Evolutionary conservation across 2,888 invertebrate genomes (phyloP), one percentile per base, ranked within the genome.

Genomic region (Leucophenga maculata): DNA sequence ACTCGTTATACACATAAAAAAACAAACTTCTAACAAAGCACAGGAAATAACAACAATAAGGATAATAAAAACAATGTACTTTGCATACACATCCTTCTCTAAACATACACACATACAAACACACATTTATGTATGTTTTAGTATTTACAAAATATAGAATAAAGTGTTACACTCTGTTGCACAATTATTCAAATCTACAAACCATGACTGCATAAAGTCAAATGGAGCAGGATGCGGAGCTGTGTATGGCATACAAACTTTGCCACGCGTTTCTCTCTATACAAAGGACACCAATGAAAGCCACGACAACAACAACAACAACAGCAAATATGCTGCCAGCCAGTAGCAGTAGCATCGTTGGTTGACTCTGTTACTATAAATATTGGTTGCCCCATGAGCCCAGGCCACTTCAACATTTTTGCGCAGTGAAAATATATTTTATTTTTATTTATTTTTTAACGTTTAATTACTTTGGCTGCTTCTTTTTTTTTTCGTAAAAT

Each of bases 151-250:
- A 8, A 39, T 39, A 39, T 8, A 39, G 39, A 39, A 39, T 79
- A 73, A 69, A 72, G 67, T 77, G 79, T 78, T 77, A 75, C 82
- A 79, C 76, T 69, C 82, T 78, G 80, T 72, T 81, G 83, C 78
- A 83, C 80, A 81, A 83, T 81, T 81, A 81, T 83, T 81, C 81
- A 81, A 83, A 81, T 83, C 73, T 77, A 81, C 76, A 72, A 75
- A 73, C 78, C 79, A 77, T 80, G 83, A 77, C 81, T 78, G 77
- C 62, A 48, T 20, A 44, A 16, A 60, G 26, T 52, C 39, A 39
- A 39, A 39, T 39, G 52, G 16, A 52, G 16, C 16, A 52, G 52
- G 8, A 20, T 20, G 52, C 2, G 11, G 9, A 18, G 9, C 18
- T 18, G 50, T 50, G n/a, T n/a, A 16, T 13, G 48, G 14, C 9